A percentile compares a stretch with the other conserved stretches of the same genome.
These are phyloP conservation scores for Toxostoma redivivum DNA, from an alignment of 2,113 vertebrate species.

Conservation along the genomic window DNA sequence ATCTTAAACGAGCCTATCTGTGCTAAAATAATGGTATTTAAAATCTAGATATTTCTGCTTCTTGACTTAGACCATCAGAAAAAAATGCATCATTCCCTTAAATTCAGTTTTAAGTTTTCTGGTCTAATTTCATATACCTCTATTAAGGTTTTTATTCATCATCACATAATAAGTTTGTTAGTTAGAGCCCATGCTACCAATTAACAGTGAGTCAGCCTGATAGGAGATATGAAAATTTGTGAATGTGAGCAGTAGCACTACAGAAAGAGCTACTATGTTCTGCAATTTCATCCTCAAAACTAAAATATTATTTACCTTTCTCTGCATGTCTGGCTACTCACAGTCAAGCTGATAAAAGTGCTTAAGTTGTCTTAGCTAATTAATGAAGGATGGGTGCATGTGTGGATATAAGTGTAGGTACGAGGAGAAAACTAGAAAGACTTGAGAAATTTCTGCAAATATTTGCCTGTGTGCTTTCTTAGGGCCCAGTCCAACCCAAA, in stretches of 20 bases:
- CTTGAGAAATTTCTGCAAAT: not conserved
- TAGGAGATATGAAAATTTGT: not conserved
- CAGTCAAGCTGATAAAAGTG: not conserved
- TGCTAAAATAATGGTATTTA: not conserved
- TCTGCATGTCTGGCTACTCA: not conserved
- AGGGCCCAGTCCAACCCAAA: slow-evolving; percentile 31
- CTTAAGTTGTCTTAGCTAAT: not conserved
- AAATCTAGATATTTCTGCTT: not conserved
- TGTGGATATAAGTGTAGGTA: fast-evolving
- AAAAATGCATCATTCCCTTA: not conserved
- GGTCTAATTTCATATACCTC: not conserved
- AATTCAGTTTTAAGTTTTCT: not conserved
- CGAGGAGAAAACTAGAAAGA: not conserved
- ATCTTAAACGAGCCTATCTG: not conserved
- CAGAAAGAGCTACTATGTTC: not conserved
- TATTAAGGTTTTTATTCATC: not conserved
- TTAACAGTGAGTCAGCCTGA: not conserved
- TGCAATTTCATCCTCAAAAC: not conserved
- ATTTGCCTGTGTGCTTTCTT: not conserved
- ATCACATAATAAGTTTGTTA: not conserved
- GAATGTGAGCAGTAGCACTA: not conserved
- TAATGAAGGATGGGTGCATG: not conserved
- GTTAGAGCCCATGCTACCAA: not conserved
- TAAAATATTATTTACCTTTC: not conserved
- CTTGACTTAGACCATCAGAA: not conserved